Evolutionary conservation across 2,888 invertebrate species (phyloP), one percentile per base, ranked within the genome.

Genomic region (Entomobrya proxima): DNA sequence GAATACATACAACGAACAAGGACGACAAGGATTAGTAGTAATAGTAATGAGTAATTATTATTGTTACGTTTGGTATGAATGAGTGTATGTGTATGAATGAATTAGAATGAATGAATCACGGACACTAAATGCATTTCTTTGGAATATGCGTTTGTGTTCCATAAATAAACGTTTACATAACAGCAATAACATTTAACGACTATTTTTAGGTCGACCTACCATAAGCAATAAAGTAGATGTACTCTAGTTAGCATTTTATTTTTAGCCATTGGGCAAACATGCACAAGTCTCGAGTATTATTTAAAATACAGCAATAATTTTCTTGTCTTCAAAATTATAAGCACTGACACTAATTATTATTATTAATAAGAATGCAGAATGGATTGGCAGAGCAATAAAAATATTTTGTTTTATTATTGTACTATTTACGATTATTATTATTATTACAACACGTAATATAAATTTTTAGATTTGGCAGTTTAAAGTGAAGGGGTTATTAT

Each of bases 151-250:
- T 35, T 47, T 35, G 24, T 44, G 37, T 27, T 74, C 18, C 58
- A 74, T 58, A 74, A 35, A 55, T 55, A 75, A 52, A 67, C 67
- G 40, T 30, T 74, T 27, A 18, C n/a, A n/a, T n/a, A n/a, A n/a
- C n/a, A 80, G 80, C 72, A 80, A 74, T 80, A 80, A 80, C 32
- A 58, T 40, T 81, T 81, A 74, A 74, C 61, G 72, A 74, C 61
- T 74, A 74, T 74, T 27, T 76, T 78, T 78, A 44, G 37, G 9
- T 11, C 30, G 47, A 21, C 21, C 15, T 27, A 72, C 9, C 18
- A 6, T 74, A 50, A 74, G 44, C 24, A 74, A 74, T 37, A 50
- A 37, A 30, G 27, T 18, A 32, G 15, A 44, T 47, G 13, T 13
- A 13, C 9, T 58, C 3, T 18, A 21, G 3, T 1, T 35, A 44